Evolutionary conservation across 2,888 invertebrate genomes (phyloP).

Genomic region (Himalopsyche kuldschensis): DNA sequence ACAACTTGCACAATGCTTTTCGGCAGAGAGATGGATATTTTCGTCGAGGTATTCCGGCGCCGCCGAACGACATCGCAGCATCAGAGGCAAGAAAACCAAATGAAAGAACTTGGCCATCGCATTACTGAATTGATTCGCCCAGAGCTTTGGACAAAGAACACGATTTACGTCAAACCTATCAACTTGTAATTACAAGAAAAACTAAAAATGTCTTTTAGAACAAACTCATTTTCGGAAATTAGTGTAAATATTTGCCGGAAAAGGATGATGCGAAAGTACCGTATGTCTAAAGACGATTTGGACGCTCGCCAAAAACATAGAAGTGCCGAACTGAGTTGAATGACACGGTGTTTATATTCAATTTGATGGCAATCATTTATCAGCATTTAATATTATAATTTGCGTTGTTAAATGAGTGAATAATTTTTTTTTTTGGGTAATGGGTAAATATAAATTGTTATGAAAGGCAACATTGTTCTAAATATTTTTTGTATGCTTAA

Average conservation of each 20-base stretch:
- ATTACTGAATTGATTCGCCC: background rate
- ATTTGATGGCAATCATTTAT: background rate
- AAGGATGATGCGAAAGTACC: background rate
- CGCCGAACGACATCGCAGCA: background rate
- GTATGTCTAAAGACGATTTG: background rate
- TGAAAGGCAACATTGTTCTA: too few relatives aligned
- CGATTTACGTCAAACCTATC: too few relatives aligned
- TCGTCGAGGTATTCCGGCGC: conserved; percentile 6
- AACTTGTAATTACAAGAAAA: too few relatives aligned
- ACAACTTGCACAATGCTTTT: conserved; percentile 31
- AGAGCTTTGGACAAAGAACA: background rate
- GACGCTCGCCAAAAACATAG: background rate
- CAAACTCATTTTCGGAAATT: too few relatives aligned
- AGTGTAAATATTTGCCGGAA: background rate
- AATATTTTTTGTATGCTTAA: too few relatives aligned
- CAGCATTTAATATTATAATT: too few relatives aligned
- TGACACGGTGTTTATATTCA: background rate
- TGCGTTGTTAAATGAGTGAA: too few relatives aligned
- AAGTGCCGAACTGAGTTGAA: background rate
- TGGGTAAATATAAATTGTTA: too few relatives aligned
- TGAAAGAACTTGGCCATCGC: background rate
- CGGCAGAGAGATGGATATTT: conserved; percentile 24
- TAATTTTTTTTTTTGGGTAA: too few relatives aligned
- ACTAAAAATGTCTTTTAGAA: too few relatives aligned
- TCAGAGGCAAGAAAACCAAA: background rate